Percentiles rank a stretch among this genome's conserved stretches.
These are phyloP conservation scores for Canis aureus DNA, from an alignment of 2,113 vertebrate species.

Conservation along the genomic window DNA sequence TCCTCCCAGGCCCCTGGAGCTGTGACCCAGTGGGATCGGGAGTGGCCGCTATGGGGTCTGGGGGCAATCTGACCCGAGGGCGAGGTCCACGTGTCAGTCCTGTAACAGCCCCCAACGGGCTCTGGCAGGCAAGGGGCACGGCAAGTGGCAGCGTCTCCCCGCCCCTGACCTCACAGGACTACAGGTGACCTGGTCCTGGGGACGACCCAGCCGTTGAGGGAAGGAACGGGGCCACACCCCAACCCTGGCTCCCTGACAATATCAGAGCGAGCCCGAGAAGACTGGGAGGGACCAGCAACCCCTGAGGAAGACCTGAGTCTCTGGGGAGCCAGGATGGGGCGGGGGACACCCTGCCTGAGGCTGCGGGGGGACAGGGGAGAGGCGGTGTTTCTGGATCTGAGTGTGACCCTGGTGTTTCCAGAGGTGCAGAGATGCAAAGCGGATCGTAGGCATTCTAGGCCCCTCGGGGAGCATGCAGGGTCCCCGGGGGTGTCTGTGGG, in stretches of 20 bases:
- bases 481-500: background rate
- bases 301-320: background rate
- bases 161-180: background rate
- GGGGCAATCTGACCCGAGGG: background rate
- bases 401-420: background rate
- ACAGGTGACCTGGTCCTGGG: background rate
- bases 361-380: background rate
- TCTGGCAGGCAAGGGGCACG: background rate
- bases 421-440: slow-evolving; percentile 64
- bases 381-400: background rate
- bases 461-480: slow-evolving; percentile 60
- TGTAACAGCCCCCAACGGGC: background rate
- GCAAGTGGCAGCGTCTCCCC: too few species aligned
- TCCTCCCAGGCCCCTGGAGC: background rate
- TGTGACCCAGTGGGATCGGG: too few species aligned
- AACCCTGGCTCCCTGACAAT: background rate
- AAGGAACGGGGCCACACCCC: background rate
- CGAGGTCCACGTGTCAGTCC: background rate
- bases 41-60: background rate
- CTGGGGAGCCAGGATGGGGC: too few species aligned
- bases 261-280: background rate
- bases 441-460: background rate
- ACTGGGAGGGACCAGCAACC: background rate
- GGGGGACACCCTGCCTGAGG: background rate
- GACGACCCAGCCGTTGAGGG: background rate